These are phyloP conservation scores for Drosophila nigromelanica DNA, from an alignment of 1,140 invertebrate genomes.

Conservation along the genomic window DNA sequence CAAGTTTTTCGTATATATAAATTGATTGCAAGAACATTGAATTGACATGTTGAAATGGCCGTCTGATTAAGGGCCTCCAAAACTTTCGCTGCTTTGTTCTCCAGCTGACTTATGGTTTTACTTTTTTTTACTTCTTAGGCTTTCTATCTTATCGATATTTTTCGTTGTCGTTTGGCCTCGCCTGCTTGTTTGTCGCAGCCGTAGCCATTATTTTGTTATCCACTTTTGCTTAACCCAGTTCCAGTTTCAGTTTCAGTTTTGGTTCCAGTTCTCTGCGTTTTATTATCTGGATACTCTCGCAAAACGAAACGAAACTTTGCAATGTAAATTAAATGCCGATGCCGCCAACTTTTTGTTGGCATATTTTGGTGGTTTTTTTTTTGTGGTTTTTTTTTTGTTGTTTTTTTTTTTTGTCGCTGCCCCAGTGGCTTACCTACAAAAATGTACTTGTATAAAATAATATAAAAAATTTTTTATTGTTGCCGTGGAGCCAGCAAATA, in stretches of 20 bases:
- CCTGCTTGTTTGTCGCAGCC: slow-evolving; percentile 26
- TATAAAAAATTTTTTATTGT: slow-evolving; percentile 64
- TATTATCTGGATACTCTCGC: slow-evolving; percentile 68
- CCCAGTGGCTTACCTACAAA: slow-evolving; percentile 22
- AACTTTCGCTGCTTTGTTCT: slow-evolving; percentile 45
- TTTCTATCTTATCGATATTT: slow-evolving; percentile 62
- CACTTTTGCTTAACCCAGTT: slow-evolving; percentile 70
- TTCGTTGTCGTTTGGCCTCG: slow-evolving; percentile 26
- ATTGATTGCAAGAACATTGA: neutral
- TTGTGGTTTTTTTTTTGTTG: no score
- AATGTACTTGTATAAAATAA: slow-evolving; percentile 23
- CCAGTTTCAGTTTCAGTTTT: slow-evolving; percentile 37
- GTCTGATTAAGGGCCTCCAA: slow-evolving; percentile 42
- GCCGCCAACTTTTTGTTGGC: slow-evolving; percentile 67
- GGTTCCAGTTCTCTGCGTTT: slow-evolving; percentile 49
- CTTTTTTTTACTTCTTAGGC: slow-evolving; percentile 26
- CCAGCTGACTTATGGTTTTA: slow-evolving; percentile 5
- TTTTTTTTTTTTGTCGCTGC: slow-evolving; percentile 15
- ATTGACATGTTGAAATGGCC: slow-evolving; percentile 17
- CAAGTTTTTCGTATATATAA: no score
- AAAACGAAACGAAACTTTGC: slow-evolving; percentile 65
- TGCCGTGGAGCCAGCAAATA: slow-evolving; percentile 61
- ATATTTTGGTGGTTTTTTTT: no score
- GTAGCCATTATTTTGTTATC: slow-evolving; percentile 29
- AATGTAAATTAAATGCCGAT: slow-evolving; percentile 80